Percentiles rank a stretch among this genome's conserved stretches.
Conservation (phyloP, 2,888 invertebrate species). For the Aethes cnicana region DNA sequence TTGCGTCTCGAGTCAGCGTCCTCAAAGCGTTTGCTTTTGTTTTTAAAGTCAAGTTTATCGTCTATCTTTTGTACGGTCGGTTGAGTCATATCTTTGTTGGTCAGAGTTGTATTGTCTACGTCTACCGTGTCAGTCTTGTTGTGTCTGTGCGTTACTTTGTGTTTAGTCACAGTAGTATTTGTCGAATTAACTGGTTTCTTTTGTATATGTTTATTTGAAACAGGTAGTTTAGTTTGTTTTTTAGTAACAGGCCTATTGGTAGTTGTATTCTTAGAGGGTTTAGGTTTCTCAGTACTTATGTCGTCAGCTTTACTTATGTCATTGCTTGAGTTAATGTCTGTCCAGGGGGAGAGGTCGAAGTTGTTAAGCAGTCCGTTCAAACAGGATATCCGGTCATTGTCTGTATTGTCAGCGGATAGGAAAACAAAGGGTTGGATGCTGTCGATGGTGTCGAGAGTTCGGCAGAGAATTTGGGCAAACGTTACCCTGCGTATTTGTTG, state of each 20-base stretch:
- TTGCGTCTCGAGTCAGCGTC: conserved; percentile 53
- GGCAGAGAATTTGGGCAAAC: conserved; percentile 88
- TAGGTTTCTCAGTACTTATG: conserved; percentile 32
- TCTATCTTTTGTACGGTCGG: conserved; percentile 66
- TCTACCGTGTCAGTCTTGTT: conserved; percentile 45
- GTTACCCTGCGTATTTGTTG: conserved; percentile 87
- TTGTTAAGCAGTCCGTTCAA: conserved; percentile 76
- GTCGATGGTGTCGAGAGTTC: conserved; percentile 84
- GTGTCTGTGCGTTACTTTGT: conserved; percentile 43
- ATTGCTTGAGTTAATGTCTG: conserved; percentile 73
- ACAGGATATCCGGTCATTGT: conserved; percentile 84
- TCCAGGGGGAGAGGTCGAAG: conserved; percentile 85
- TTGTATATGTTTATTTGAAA: conserved; percentile 39
- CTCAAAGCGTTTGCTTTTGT: conserved; percentile 68
- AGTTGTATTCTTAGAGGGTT: conserved; percentile 39
- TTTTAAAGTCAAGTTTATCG: conserved; percentile 84
- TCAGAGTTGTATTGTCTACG: conserved; percentile 38
- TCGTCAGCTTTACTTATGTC: conserved; percentile 63
- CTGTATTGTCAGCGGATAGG: conserved; percentile 81
- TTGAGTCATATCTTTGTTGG: conserved; percentile 40
- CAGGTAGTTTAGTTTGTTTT: conserved; percentile 40
- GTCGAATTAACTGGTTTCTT: conserved; percentile 46
- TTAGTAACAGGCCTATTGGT: conserved; percentile 46
- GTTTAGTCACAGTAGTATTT: conserved; percentile 41
- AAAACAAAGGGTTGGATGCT: conserved; percentile 88